A percentile compares a stretch with the other conserved stretches of the same genome.
These are phyloP conservation scores for Trichonephila clavata DNA, from an alignment of 1,140 invertebrate genomes.

Conservation along the genomic window DNA sequence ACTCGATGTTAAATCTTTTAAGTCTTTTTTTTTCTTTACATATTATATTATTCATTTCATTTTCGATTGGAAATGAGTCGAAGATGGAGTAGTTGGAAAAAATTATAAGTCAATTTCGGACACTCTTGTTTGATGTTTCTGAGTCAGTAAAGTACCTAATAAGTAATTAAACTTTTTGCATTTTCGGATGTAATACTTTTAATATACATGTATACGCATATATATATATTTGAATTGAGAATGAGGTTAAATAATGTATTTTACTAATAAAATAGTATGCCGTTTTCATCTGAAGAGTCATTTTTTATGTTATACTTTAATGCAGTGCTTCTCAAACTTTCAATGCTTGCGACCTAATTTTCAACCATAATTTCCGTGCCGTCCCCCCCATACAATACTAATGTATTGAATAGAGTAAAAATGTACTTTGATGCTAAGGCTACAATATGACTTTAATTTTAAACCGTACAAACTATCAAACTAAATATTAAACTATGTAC, in stretches of 20 bases:
- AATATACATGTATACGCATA: not conserved
- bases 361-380: too few relatives aligned
- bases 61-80: not conserved
- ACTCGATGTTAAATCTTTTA: conserved; percentile 36
- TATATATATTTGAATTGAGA: not conserved
- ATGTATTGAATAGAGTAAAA: too few relatives aligned
- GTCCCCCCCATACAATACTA: too few relatives aligned
- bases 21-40: not conserved
- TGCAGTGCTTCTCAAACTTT: too few relatives aligned
- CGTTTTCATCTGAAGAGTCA: too few relatives aligned
- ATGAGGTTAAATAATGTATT: not conserved
- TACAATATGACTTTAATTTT: too few relatives aligned
- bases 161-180: not conserved
- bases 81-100: conserved; percentile 10
- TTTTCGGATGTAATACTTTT: not conserved
- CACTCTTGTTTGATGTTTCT: conserved; percentile 1
- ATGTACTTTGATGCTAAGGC: too few relatives aligned
- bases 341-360: too few relatives aligned
- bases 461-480: too few relatives aligned
- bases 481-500: too few relatives aligned
- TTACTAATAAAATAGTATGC: too few relatives aligned
- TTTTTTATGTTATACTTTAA: too few relatives aligned
- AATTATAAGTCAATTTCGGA: not conserved
- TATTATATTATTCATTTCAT: conserved; percentile 21
- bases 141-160: not conserved